Evolutionary conservation across 1,140 invertebrate species (phyloP).

Genomic region (Leptestheria dahalacensis): DNA sequence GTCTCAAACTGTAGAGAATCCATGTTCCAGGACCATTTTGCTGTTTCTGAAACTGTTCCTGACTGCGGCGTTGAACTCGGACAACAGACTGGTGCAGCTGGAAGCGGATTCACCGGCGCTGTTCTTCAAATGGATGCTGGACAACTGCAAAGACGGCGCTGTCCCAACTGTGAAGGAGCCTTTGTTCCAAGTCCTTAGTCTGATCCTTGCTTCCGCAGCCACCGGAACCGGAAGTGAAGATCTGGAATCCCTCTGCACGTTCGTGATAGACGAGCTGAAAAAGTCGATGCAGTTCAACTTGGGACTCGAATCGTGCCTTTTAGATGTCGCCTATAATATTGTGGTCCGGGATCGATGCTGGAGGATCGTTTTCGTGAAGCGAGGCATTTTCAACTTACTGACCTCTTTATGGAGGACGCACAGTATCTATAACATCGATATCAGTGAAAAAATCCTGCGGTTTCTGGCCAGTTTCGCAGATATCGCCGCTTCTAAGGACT

Average conservation of each 20-base stretch:
- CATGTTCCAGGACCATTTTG: not conserved
- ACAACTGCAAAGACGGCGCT: not conserved
- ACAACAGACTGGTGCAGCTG: not conserved
- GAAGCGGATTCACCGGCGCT: not conserved
- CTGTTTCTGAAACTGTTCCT: not conserved
- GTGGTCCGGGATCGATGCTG: not conserved
- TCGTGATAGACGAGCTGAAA: too few relatives aligned
- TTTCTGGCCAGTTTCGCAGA: not conserved
- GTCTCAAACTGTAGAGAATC: not conserved
- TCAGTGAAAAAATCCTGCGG: not conserved
- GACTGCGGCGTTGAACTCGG: not conserved
- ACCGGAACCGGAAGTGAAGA: too few relatives aligned
- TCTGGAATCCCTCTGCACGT: too few relatives aligned
- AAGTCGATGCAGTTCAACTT: too few relatives aligned
- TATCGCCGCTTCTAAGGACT: not conserved
- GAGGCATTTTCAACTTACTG: not conserved
- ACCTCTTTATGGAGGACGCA: not conserved
- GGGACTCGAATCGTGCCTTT: too few relatives aligned
- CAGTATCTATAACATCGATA: not conserved
- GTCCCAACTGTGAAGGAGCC: too few relatives aligned
- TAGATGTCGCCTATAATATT: not conserved
- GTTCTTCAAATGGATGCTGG: not conserved
- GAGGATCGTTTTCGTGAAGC: not conserved
- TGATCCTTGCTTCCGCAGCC: too few relatives aligned
- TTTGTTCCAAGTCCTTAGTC: too few relatives aligned